Base-by-base conservation (phyloP, 2,797 vertebrate species). In the Pseudomugil tenellus region DNA sequence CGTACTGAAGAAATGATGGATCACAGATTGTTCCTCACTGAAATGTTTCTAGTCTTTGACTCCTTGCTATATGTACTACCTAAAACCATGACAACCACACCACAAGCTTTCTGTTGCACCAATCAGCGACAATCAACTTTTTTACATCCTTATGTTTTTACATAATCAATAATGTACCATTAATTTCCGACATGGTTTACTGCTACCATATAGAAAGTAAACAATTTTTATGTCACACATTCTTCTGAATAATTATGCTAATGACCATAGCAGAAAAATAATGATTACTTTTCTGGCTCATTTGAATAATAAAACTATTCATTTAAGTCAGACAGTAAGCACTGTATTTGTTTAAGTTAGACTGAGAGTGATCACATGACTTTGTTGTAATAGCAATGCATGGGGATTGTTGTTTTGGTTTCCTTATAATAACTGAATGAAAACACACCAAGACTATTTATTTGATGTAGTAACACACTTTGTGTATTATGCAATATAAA, bases 241-340 rank as follows among this genome's bases (percentile, higher is more conserved):
- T 65, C 59, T 8, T 7, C 51, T 77, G 29, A 83, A 84, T 84
- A 80, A 80, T 86, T 87, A 85, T 84, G 72, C 76, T 84, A 83
- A 89, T 81, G 72, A 66, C 21, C 26, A 55, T 58, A 70, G 60
- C 51, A 78, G 73, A 41, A 70, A 80, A 88, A 81, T 80, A 84
- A 86, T 80, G 69, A 90, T 87, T 80, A 83, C 75, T 80, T 84
- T 81, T 85, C 72, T 78, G 75, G 63, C 78, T 87, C 78, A 87
- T 91, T 87, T 88, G 77, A 85, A 90, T 88, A 83, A 88, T 88
- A 49, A 77, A 76, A 74, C 87, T 73, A 74, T 85, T 76, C 81
- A 55, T 65, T 83, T 84, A 80, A 82, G 74, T 80, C 69, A 76
- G 69, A 89, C 80, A 79, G 67, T 79, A 72, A 79, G 76, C 77